Evolutionary conservation across 2,797 vertebrate species (phyloP), one percentile per base, ranked within the genome.

Genomic region (Crocidura indochinensis): DNA sequence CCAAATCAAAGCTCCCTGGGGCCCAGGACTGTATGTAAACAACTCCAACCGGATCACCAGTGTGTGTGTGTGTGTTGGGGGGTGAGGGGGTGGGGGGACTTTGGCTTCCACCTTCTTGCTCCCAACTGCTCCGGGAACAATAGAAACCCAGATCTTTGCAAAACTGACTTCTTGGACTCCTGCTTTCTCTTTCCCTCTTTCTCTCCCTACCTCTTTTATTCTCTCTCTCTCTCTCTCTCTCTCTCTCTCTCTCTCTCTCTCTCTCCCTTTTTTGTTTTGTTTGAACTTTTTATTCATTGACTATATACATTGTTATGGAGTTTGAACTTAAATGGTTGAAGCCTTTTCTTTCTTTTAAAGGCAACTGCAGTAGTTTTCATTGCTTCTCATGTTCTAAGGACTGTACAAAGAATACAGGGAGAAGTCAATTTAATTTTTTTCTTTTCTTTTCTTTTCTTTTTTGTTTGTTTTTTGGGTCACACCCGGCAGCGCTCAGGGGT

Each of bases 1-100:
- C 22, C 47, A 56, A 73, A 72, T 51, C 65, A 46, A 26, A 22
- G 38, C 47, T 81, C 86, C 88, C 85, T 83, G 8, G 92, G 75
- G 81, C 87, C 10, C 31, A 84, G 46, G 51, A 10, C 11, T 38
- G 38, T 38, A 38, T 47, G 46, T 88, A 67, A 93, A 93, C 77
- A 78, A 73, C 76, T 91, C 68, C 67, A 44, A 47, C 19, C 17
- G 62, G 64, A 80, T 64, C 68, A 7, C 17, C 0, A 27, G 44
- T 38, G 38, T 38, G 38, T 38, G 38, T 38, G 5, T 38, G 38
- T 38, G 38, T 38, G 38, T 38, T 2, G 38, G 38, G 38, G 38
- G 38, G 38, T 38, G 38, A 5, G 38, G 38, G 38, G 38, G 38
- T 38, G 38, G 38, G 38, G 38, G 38, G 38, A 38, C 38, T 47